Evolutionary conservation across 2,888 invertebrate genomes (phyloP).

Genomic region (Aromia moschata): DNA sequence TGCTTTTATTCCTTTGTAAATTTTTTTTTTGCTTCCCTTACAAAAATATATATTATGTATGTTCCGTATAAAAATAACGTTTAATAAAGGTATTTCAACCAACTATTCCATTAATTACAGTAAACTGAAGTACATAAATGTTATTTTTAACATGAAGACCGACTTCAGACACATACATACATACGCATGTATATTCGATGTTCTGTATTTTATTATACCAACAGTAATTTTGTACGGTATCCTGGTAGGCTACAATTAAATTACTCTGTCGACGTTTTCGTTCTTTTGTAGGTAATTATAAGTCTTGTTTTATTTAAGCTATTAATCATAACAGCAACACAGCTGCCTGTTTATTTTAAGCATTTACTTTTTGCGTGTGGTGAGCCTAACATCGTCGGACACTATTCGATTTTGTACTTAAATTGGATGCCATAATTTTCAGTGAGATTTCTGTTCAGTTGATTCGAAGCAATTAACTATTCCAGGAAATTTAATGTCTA

Average conservation of each 20-base stretch:
- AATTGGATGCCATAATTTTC: slow-evolving; percentile 14
- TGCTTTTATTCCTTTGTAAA: too few relatives aligned
- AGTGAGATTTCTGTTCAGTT: not conserved
- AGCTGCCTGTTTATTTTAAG: slow-evolving; percentile 32
- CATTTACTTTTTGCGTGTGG: slow-evolving; percentile 25
- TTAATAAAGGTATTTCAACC: too few relatives aligned
- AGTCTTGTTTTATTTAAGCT: slow-evolving; percentile 29
- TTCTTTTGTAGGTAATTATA: slow-evolving; percentile 24
- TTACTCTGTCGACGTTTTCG: slow-evolving; percentile 9
- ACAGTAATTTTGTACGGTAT: slow-evolving; percentile 8
- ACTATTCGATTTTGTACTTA: slow-evolving; percentile 4
- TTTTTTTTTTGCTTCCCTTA: too few relatives aligned
- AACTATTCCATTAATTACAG: too few relatives aligned
- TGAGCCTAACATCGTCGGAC: not conserved
- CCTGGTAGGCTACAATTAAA: slow-evolving; percentile 18
- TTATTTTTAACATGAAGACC: not conserved
- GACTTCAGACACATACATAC: too few relatives aligned
- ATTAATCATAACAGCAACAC: slow-evolving; percentile 35
- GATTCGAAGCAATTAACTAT: not conserved
- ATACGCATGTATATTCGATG: not conserved
- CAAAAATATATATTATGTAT: too few relatives aligned
- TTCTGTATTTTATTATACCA: not conserved
- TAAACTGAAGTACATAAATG: too few relatives aligned
- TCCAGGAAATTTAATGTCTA: slow-evolving; percentile 11
- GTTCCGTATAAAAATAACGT: too few relatives aligned